Evolutionary conservation across 2,113 vertebrate genomes (phyloP), one percentile per base, ranked within the genome.

Genomic region (Hippocampus comes): DNA sequence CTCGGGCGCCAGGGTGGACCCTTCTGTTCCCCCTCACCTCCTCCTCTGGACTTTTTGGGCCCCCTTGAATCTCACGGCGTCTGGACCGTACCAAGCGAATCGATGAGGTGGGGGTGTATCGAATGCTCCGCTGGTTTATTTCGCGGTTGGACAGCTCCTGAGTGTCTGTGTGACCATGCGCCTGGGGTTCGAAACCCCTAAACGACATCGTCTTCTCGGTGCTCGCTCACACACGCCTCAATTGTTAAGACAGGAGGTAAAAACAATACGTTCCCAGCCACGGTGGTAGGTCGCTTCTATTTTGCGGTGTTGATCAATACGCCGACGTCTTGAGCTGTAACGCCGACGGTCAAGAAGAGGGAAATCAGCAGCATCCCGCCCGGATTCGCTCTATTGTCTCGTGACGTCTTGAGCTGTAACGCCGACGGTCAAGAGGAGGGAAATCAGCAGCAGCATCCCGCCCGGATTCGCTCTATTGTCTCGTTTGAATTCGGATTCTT

Each of bases 51-150:
- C 34, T 38, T 59, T 23, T 61, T 14, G 53, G 70, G 68, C 23
- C 43, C 64, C 66, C 42, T 21, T 9, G 51, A 55, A n/a, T 55
- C 10, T 21, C 9, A n/a, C 3, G 63, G n/a, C 11, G 43, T 27
- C 25, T 23, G 78, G 88, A 74, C 55, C 70, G 63, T 89, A 89
- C 88, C 84, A 89, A 82, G 14, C 76, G 2, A 7, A 1, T 20
- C 21, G 17, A 1, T 41, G 11, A 41, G 63, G n/a, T 14, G 61
- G 87, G 87, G 86, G 82, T 72, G 78, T 61, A 10, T 53, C 51
- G 57, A 69, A 74, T n/a, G 34, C 67, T 34, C 21, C 14, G 60
- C 41, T 17, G n/a, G 2, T 59, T 59, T 15, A 59, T 67, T 79
- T 43, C 63, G 55, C 63, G 41, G 34, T 64, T 74, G 74, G 71